These are phyloP conservation scores for Apoda limacodes DNA, from an alignment of 2,888 invertebrate genomes.

Conservation along the genomic window DNA sequence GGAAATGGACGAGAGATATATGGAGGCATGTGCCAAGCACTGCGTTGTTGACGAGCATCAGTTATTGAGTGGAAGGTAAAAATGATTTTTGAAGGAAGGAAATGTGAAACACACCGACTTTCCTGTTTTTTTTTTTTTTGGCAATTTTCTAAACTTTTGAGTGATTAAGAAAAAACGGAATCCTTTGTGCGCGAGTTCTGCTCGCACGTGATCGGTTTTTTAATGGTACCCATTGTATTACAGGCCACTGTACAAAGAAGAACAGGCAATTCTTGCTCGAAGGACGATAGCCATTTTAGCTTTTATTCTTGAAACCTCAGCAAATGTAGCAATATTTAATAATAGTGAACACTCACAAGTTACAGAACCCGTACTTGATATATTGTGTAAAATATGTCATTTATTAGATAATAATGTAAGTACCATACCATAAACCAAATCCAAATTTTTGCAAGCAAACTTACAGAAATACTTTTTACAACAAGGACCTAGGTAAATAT, in stretches of 20 bases:
- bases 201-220: no score
- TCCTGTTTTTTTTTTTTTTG: no score
- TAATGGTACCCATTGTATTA: no score
- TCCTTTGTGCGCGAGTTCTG: no score
- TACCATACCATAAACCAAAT: no score
- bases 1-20: conserved; percentile 54
- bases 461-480: no score
- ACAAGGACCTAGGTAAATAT: no score
- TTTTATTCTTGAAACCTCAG: conserved; percentile 25
- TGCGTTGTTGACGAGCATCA: conserved; percentile 25
- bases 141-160: no score
- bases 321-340: conserved; percentile 21
- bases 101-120: no score
- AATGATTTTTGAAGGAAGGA: not conserved
- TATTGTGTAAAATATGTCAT: conserved; percentile 33
- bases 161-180: no score
- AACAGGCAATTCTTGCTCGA: conserved; percentile 42
- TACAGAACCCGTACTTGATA: conserved; percentile 22
- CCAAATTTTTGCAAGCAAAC: no score
- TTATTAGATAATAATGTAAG: conserved; percentile 44
- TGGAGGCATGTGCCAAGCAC: conserved; percentile 32
- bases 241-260: conserved; percentile 46
- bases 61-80: conserved; percentile 41
- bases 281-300: conserved; percentile 31
- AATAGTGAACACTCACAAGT: conserved; percentile 19